Conservation (phyloP, 2,797 vertebrate genomes). For the Iguana delicatissima region DNA sequence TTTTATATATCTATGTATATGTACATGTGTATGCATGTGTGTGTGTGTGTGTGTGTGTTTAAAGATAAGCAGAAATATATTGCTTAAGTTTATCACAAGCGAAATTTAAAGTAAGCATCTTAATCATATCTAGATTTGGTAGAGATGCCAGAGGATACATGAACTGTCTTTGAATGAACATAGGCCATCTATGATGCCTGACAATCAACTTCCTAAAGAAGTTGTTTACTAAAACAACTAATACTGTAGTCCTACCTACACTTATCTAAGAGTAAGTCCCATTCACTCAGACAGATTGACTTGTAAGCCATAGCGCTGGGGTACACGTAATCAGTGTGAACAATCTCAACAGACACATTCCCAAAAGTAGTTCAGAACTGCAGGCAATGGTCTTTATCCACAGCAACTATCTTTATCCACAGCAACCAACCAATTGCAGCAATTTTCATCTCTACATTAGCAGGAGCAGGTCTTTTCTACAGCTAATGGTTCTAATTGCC, state of each 20-base stretch:
- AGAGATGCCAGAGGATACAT: background rate
- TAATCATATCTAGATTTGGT: background rate
- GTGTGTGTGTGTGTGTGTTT: too few relatives aligned
- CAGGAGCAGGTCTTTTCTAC: background rate
- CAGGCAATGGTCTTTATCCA: background rate
- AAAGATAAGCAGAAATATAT: background rate
- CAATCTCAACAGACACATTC: background rate
- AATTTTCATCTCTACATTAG: background rate
- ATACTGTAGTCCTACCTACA: background rate
- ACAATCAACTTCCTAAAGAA: background rate
- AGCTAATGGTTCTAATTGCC: background rate
- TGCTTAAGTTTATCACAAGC: background rate
- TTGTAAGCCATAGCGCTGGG: too few relatives aligned
- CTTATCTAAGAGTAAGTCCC: background rate
- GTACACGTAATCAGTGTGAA: background rate
- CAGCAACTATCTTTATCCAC: too few relatives aligned
- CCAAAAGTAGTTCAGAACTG: background rate
- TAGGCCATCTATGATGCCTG: background rate
- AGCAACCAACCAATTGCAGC: too few relatives aligned
- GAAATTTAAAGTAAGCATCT: background rate
- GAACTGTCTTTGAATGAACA: background rate
- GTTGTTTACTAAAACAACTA: too few relatives aligned
- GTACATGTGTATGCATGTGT: too few relatives aligned
- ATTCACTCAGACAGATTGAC: background rate
- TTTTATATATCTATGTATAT: background rate